Base-by-base conservation (phyloP, 2,113 vertebrate genomes). In the Tyrannus savana region DNA sequence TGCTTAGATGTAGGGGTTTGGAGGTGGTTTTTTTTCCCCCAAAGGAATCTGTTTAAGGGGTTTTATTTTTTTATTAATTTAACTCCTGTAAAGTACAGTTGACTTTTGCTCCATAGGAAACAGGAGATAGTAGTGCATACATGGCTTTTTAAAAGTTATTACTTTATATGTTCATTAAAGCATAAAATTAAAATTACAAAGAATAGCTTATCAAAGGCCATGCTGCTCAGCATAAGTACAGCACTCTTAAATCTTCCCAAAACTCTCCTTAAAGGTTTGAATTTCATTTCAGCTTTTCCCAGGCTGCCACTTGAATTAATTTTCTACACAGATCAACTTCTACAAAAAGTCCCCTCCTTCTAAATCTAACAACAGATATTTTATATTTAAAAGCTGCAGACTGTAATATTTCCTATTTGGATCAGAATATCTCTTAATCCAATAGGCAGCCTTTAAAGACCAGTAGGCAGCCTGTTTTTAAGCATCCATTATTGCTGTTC, bases 161-260 rank as follows among this genome's bases (percentile, higher is more conserved):
- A 66, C 84, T 89, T 86, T 79, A 39, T 52, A 79, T 42, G 37
- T 39, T 59, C 75, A 76, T 84, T 96, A 97, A 96, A 94, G 72
- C 89, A 77, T 80, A 77, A 94, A 91, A 93, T 96, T 94, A 80
- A 89, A 86, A 41, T 63, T 78, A 42, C 21, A 88, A 74, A 67
- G 23, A 69, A 74, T 63, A 85, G 15, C 42, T 91, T 92, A 74
- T 66, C 46, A 59, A 80, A 31, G n/a, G 12, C 15, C 19, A 17
- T 37, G 27, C 30, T 56, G 35, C 31, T 87, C 46, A 55, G 10
- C 5, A 59, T 47, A 78, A 91, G 37, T 35, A 73, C 37, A 27
- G 21, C 25, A 25, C 19, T 75, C 58, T 62, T 60, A 84, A 87
- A 89, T 86, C 50, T 96, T 80, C 79, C 75, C 27, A 53, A 71